Evolutionary conservation across 2,113 vertebrate species (phyloP).

Genomic region (Channa argus): DNA sequence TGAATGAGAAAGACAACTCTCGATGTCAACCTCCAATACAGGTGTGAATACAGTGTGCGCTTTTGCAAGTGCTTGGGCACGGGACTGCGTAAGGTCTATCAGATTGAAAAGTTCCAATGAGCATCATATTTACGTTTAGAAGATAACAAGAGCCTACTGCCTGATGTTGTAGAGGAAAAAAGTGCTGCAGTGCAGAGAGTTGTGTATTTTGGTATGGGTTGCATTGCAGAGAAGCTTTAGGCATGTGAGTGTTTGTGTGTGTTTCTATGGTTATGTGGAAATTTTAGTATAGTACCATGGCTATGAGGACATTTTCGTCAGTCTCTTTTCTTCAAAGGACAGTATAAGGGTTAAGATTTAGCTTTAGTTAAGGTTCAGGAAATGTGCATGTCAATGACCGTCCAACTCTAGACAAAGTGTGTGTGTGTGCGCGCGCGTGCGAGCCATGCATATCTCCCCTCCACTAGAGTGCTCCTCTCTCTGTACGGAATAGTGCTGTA

Average conservation of each 20-base stretch:
- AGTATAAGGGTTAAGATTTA: too few species aligned
- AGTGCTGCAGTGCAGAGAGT: constrained; percentile 68
- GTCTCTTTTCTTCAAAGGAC: too few species aligned
- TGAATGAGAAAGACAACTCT: constrained; percentile 44
- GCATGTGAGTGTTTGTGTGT: constrained; percentile 61
- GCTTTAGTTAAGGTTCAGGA: too few species aligned
- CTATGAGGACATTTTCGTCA: too few species aligned
- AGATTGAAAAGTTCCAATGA: constrained; percentile 47
- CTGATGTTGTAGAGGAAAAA: constrained; percentile 62
- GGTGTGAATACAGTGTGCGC: constrained; percentile 43
- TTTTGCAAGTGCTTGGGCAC: constrained; percentile 27
- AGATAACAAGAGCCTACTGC: constrained; percentile 60
- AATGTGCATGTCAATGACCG: too few species aligned
- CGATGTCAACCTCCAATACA: constrained; percentile 38
- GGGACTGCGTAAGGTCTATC: constrained; percentile 49
- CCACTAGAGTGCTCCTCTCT: constrained; percentile 73
- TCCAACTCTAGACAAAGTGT: neutral
- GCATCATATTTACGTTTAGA: constrained; percentile 55
- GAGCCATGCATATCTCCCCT: constrained; percentile 55
- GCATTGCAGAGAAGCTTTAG: constrained; percentile 74
- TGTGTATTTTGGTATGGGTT: constrained; percentile 77
- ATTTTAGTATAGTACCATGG: too few species aligned
- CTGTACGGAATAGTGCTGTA: constrained; percentile 78
- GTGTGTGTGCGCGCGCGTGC: constrained; percentile 27
- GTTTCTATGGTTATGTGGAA: constrained; percentile 13